phyloP scores from a whole-genome alignment of 2,113 vertebrate species.

The Aldabrachelys gigantea region DNA sequence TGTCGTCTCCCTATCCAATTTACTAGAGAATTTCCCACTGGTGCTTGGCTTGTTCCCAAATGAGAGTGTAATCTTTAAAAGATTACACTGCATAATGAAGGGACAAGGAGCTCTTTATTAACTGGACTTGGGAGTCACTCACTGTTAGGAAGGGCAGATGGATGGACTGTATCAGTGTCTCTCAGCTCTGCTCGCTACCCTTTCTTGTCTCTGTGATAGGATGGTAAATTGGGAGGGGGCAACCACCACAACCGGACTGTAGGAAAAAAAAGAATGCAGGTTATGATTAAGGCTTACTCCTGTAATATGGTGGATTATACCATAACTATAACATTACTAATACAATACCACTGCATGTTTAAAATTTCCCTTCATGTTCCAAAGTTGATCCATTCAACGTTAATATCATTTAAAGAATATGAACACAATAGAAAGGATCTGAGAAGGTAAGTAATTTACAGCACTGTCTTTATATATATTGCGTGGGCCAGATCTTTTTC shows the following conservation, averaged over 20 bases:
- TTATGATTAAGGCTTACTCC: constrained; percentile 36
- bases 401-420: constrained; percentile 5
- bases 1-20: constrained; percentile 70
- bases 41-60: constrained; percentile 77
- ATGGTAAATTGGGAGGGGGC: background rate
- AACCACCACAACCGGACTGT: constrained; percentile 31
- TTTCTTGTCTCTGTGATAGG: background rate
- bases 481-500: background rate
- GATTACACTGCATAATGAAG: constrained; percentile 68
- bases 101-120: constrained; percentile 78
- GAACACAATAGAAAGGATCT: background rate
- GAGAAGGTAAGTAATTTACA: background rate
- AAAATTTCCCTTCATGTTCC: background rate
- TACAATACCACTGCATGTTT: background rate
- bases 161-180: constrained; percentile 31
- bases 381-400: background rate
- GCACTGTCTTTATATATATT: background rate
- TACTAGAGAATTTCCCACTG: constrained; percentile 76
- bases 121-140: constrained; percentile 62
- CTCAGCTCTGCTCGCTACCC: constrained; percentile 25
- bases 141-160: constrained; percentile 67
- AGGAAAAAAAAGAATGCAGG: constrained; percentile 12
- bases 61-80: constrained; percentile 76
- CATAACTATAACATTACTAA: constrained; percentile 22
- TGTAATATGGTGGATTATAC: constrained; percentile 7